phyloP scores from a whole-genome alignment of 1,140 invertebrate species.

The Lethrus apterus region DNA sequence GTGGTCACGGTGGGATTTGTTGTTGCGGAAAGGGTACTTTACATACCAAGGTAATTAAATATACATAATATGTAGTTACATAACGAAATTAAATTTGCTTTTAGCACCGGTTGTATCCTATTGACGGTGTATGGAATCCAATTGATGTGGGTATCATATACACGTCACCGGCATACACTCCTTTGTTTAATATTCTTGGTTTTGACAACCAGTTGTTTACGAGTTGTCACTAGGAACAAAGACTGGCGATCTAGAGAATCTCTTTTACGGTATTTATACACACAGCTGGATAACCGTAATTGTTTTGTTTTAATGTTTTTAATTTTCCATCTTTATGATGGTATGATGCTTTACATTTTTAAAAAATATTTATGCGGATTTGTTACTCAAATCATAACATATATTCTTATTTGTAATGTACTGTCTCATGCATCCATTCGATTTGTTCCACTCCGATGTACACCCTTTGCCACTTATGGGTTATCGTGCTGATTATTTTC shows the following conservation, averaged over 20 bases:
- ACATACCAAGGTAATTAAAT: conserved; percentile 69
- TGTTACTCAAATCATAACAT: too few relatives aligned
- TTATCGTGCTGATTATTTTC: too few relatives aligned
- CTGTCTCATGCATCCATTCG: too few relatives aligned
- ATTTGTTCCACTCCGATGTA: too few relatives aligned
- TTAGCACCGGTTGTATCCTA: conserved; percentile 60
- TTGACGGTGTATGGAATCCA: conserved; percentile 56
- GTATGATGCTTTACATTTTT: too few relatives aligned
- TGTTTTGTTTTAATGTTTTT: conserved; percentile 1
- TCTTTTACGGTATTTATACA: conserved; percentile 53
- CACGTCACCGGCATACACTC: conserved; percentile 43
- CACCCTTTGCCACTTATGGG: too few relatives aligned
- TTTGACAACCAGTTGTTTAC: conserved; percentile 52
- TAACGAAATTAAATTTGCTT: conserved; percentile 25
- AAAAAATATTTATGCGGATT: too few relatives aligned
- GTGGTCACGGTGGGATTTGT: conserved; percentile 87
- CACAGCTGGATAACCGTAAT: conserved; percentile 8
- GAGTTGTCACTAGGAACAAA: conserved; percentile 62
- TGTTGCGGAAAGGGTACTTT: conserved; percentile 82
- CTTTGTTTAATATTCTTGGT: conserved; percentile 49
- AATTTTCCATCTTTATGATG: too few relatives aligned
- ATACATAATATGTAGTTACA: background rate
- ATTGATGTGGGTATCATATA: conserved; percentile 49
- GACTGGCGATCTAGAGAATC: conserved; percentile 75
- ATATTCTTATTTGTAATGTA: too few relatives aligned